Base-by-base conservation (phyloP, 1,140 invertebrate genomes). In the Pygmarrhopalites habei region DNA sequence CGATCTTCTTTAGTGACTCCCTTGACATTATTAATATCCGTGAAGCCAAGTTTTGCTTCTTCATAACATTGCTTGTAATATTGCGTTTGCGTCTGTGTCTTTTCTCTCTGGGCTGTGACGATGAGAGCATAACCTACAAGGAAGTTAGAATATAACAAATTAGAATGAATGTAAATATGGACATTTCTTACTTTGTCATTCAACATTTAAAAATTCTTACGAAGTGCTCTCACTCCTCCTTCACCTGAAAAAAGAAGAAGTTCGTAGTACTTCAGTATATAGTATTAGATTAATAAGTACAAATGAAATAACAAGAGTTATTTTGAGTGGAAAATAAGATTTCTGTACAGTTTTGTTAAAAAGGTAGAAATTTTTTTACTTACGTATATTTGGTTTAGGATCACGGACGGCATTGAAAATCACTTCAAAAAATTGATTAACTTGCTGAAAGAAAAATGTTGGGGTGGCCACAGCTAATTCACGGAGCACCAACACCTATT, bases 361-460 rank as follows among this genome's bases (percentile, higher is more conserved):
- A n/a, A n/a, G n/a, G n/a, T n/a, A n/a, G n/a, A n/a, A n/a, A n/a
- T n/a, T n/a, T n/a, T n/a, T n/a, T n/a, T n/a, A n/a, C n/a, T n/a
- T n/a, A n/a, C 95, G 79, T 62, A 98, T 91, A 17, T 85, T 82
- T n/a, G 89, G 84, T 77, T 97, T 96, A 0, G 90, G 86, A 78
- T 98, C 94, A 61, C 88, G 83, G 30, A 98, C 84, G 2, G 92
- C 91, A 72, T 88, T 88, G 71, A 98, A 94, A 62, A 98, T 96
- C 39, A 90, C 82, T 64, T 98, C 94, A 76, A 98, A 98, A 76
- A 98, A 98, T 51, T 86, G 86, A 19, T 90, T 90, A 0, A 97
- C 91, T 82, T 96, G 92, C 78, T 98, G 94, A 75, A 96, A 98
- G 76, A 99, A 99, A 76, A 95, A 96, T 17, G 95, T 97, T 2